Evolutionary conservation across 2,888 invertebrate genomes (phyloP), one percentile per base, ranked within the genome.

Genomic region (Lymantria monacha): DNA sequence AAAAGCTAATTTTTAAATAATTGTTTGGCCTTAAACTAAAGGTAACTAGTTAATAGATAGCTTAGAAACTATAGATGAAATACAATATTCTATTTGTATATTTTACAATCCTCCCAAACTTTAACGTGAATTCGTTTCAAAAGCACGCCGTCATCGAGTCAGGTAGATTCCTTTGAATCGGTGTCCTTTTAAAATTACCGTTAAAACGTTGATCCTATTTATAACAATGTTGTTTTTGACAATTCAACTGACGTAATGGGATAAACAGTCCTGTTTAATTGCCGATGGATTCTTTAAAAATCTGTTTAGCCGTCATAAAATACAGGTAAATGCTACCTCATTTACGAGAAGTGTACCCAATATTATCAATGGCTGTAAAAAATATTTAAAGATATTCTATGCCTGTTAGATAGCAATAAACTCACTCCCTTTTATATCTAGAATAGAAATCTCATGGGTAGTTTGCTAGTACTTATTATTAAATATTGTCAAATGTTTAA

Each of bases 241-340:
- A 70, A 73, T 68, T 81, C 77, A 79, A 80, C 71, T 87, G 84
- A 89, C 86, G 88, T 88, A 90, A 89, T 81, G 70, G 74, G 76
- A 84, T 86, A 84, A 85, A 88, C 85, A 89, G 89, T 79, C 57
- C 66, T 37, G 49, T 53, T 55, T 44, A 51, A 59, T 51, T 62
- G 57, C 53, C 63, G 30, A 44, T 22, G 70, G 74, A 79, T 10
- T 76, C 71, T 76, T 71, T 70, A 70, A 65, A 71, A 67, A 64
- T 76, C 81, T 81, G 81, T 82, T 59, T 50, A 60, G 62, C 66
- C 49, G 76, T 76, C 80, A 77, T 88, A 87, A 89, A 89, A 73
- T 66, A 66, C 88, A 89, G 89, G 89, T 89, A 89, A 74, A 69
- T 53, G 83, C 87, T 87, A 85, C 87, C 85, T 84, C 84, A 83